Percentiles rank a stretch among this genome's conserved stretches.
phyloP scores from a whole-genome alignment of 1,140 invertebrate genomes.

The Sesamia nonagrioides region DNA sequence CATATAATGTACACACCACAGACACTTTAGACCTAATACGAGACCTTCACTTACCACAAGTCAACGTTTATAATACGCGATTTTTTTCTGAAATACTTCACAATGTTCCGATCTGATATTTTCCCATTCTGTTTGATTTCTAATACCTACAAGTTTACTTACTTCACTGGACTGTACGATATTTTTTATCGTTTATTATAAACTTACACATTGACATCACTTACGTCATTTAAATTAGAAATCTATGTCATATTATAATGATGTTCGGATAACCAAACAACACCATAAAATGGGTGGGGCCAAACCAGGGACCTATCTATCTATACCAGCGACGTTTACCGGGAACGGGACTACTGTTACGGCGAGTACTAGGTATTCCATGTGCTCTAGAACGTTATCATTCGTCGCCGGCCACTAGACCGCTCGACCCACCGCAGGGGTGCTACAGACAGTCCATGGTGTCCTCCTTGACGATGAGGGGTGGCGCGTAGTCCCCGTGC shows the following conservation, averaged over 20 bases:
- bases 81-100: too few species aligned
- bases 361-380: too few species aligned
- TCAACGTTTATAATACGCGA: too few species aligned
- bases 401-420: not conserved
- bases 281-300: not conserved
- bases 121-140: not conserved
- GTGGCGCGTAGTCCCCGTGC: constrained; percentile 73
- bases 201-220: not conserved
- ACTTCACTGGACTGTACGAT: not conserved
- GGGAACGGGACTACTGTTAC: too few species aligned
- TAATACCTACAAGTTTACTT: not conserved
- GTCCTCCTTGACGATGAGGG: constrained; percentile 80
- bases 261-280: not conserved
- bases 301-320: too few species aligned
- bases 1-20: too few species aligned
- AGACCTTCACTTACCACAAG: too few species aligned
- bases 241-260: not conserved
- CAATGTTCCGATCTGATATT: too few species aligned
- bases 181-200: not conserved
- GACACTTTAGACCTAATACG: too few species aligned
- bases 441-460: constrained; percentile 79
- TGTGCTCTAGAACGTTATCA: too few species aligned
- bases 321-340: too few species aligned
- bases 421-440: too few species aligned
- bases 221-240: not conserved